phyloP scores from a whole-genome alignment of 2,797 vertebrate species.

The Orestias chungarensis region DNA sequence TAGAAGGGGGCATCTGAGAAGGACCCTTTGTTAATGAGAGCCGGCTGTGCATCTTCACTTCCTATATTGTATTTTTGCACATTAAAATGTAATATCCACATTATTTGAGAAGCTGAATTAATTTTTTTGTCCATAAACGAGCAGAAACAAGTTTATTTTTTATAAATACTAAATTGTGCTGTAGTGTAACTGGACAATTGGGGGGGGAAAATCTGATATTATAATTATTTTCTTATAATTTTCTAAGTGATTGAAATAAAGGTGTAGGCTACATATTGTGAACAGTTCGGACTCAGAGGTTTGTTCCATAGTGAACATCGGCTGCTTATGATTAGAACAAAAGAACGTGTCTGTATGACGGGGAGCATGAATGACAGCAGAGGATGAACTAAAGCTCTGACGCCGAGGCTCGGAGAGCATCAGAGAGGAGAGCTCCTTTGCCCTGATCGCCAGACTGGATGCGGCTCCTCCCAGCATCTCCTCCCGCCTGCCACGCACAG shows the following conservation, averaged over 20 bases:
- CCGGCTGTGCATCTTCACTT: no score
- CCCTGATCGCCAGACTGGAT: constrained; percentile 72
- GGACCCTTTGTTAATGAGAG: no score
- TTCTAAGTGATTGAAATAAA: no score
- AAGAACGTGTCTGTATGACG: background rate
- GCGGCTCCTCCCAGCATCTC: constrained; percentile 70
- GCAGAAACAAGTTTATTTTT: no score
- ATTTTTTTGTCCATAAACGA: background rate
- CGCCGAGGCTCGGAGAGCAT: constrained; percentile 29
- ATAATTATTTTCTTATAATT: no score
- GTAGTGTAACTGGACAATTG: no score
- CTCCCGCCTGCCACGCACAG: constrained; percentile 47
- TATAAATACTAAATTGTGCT: no score
- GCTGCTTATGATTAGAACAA: background rate
- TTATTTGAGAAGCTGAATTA: background rate
- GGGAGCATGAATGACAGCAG: background rate
- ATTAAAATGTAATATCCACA: background rate
- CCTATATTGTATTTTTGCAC: no score
- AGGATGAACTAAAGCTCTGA: background rate
- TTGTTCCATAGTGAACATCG: no score
- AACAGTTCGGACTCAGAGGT: background rate
- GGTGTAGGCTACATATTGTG: no score
- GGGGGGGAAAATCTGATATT: no score
- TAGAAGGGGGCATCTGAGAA: no score
- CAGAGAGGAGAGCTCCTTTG: constrained; percentile 56